Evolutionary conservation across 2,888 invertebrate genomes (phyloP), one percentile per base, ranked within the genome.

Genomic region (Ophion costatus): DNA sequence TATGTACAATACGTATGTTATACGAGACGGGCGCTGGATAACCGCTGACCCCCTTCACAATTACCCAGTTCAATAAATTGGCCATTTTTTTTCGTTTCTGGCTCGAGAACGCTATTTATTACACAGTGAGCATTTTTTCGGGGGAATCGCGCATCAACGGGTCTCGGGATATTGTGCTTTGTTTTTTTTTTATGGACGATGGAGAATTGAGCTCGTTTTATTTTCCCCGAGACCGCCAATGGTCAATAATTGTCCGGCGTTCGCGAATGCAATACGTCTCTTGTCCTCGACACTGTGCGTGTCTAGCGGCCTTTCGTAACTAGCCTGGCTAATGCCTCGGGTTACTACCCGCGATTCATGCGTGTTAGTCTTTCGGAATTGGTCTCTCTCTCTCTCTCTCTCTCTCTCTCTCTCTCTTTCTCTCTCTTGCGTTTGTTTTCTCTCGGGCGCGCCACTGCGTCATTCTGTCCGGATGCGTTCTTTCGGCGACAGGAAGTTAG

Each of bases 391-490:
- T 59, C 51, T 17, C 17, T 51, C 29, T 29, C 29, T 29, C 29
- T 29, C 29, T 29, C 4, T 29, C 29, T 29, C 29, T 29, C 29
- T 29, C 29, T 29, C 14, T 11, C 10, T 45, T 9, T 45, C 45
- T 14, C 45, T 14, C 45, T 9, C 10, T 14, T 9, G 11, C 14
- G 10, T 11, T 45, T 11, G 45, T 45, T 11, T 10, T 14, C 45
- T 11, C 51, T 3, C 51, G 51, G 14, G 6, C 17, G 51, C 24
- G 63, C 33, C 59, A 77, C 76, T 81, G 78, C 69, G 74, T 84
- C 84, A 84, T 81, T 78, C 84, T 64, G 84, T 84, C 74, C 81
- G 81, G 81, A 84, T 81, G 78, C 81, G 76, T 74, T 70, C 81
- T 69, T 81, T 81, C 74, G 78, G 74, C 81, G 84, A 84, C 81